These are phyloP conservation scores for Dicycla oo DNA, from an alignment of 2,888 invertebrate genomes.

Conservation along the genomic window DNA sequence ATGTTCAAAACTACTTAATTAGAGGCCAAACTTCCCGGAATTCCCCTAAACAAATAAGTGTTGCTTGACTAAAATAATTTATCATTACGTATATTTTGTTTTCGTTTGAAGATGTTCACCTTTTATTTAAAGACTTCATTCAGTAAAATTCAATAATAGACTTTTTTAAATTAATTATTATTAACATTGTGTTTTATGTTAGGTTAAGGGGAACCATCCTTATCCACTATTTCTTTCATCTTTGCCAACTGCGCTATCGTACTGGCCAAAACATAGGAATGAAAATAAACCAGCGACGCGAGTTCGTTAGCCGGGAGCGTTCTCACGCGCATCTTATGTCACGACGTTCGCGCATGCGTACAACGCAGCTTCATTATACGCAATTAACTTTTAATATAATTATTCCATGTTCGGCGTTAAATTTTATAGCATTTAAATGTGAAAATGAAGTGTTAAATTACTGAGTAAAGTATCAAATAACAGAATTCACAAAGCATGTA, in stretches of 20 bases:
- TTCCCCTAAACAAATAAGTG: neutral
- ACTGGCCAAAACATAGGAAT: conserved; percentile 78
- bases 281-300: conserved; percentile 79
- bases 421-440: conserved; percentile 11
- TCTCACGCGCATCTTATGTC: conserved; percentile 82
- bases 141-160: too few species aligned
- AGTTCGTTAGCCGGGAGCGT: conserved; percentile 83
- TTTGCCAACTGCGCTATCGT: conserved; percentile 60
- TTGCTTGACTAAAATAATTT: neutral
- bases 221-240: conserved; percentile 49
- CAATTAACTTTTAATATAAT: conserved; percentile 47
- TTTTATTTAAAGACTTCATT: too few species aligned
- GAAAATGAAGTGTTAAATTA: neutral
- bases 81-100: neutral
- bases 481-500: neutral
- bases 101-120: neutral
- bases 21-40: neutral
- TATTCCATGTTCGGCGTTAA: conserved; percentile 20
- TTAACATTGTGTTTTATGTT: too few species aligned
- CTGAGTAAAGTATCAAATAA: neutral
- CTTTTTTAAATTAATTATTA: too few species aligned
- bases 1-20: neutral
- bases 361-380: conserved; percentile 46
- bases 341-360: conserved; percentile 73
- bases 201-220: neutral